These are phyloP conservation scores for Pitta sordida DNA, from an alignment of 2,113 vertebrate species.

Conservation along the genomic window DNA sequence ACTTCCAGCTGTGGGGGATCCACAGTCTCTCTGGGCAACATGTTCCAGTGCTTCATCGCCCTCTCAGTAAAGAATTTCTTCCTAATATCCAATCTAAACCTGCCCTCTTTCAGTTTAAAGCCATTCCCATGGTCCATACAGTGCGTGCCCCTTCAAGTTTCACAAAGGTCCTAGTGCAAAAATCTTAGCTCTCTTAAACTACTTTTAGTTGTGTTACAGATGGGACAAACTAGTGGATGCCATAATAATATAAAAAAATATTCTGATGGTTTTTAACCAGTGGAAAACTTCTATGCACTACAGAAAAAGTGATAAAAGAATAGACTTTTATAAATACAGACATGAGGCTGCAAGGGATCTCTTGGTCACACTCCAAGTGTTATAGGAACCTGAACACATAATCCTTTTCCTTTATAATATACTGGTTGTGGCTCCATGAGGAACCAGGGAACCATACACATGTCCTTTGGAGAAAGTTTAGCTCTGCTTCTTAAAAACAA, in stretches of 20 bases:
- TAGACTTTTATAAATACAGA: not conserved
- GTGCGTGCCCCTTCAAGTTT: not conserved
- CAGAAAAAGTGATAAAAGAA: not conserved
- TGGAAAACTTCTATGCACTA: not conserved
- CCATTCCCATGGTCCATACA: not conserved
- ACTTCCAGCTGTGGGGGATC: not conserved
- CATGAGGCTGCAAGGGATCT: not conserved
- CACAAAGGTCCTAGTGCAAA: not conserved
- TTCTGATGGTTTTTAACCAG: not conserved
- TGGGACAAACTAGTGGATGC: not conserved
- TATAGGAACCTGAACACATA: not conserved
- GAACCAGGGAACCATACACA: not conserved
- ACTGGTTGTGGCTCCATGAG: not conserved
- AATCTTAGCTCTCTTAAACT: not conserved
- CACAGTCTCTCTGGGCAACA: not conserved
- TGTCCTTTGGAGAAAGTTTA: not conserved
- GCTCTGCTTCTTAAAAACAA: not conserved
- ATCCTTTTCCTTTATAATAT: not conserved
- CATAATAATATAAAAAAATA: not conserved
- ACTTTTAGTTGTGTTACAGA: not conserved
- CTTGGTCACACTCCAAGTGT: not conserved
- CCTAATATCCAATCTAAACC: not conserved
- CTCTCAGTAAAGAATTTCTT: not conserved
- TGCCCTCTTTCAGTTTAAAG: not conserved
- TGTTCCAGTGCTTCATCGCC: not conserved